Base-by-base conservation (phyloP, 2,888 invertebrate genomes). In the Anthrax anthrax region DNA sequence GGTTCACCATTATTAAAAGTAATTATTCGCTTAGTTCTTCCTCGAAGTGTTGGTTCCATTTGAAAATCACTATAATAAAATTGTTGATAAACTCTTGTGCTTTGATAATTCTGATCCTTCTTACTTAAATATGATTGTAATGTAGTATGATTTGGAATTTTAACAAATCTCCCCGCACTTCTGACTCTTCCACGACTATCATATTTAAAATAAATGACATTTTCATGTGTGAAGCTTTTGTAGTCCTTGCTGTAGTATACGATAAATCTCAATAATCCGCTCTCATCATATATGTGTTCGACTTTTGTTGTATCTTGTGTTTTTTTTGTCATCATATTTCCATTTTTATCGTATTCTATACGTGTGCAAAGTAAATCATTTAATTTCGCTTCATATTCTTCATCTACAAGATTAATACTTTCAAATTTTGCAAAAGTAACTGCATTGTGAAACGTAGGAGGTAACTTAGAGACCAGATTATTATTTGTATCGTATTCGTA, bases 391-490 rank as follows among this genome's bases (percentile, higher is more conserved):
- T n/a, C n/a, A n/a, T n/a, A n/a, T 6, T 18, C 10, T 13, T 49
- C 43, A 16, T 43, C 46, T n/a, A 27, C 3, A 40, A 46, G 17
- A 43, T 32, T 12, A 32, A 43, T 43, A 2, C 37, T 46, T 39
- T 46, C 46, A 2, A n/a, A n/a, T 16, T 39, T 41, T 2, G 47
- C 53, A 10, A 45, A 44, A 6, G 49, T 45, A 23, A 39, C 39
- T 37, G 52, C 46, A 40, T 55, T 54, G 37, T 54, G 55, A 2
- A 49, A 14, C 39, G 56, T 55, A 8, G 56, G 55, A 2, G 55
- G 38, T 10, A 47, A 40, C 34, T 53, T 51, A 2, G 50, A n/a
- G 8, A 53, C 18, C 8, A 43, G 36, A 2, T 44, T 47, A 14
- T 27, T 5, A 8, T 54, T 37, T 1, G 37, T 39, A 34, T 55